Conservation (phyloP, 2,113 vertebrate genomes). For the Haliaeetus leucogaster region DNA sequence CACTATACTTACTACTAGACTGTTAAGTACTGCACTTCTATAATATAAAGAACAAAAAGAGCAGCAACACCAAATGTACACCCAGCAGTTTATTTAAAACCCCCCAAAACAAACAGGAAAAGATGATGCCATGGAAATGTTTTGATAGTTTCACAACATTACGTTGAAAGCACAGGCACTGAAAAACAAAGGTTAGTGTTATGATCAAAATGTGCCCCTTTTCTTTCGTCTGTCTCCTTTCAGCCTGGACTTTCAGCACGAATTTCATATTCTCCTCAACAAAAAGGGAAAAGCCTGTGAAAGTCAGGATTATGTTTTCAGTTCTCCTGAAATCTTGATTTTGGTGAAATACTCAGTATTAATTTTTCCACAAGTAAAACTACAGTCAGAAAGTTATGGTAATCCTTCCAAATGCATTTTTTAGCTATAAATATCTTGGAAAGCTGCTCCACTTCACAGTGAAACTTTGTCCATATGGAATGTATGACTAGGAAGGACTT, state of each 20-base stretch:
- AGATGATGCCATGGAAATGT: neutral
- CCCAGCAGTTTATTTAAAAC: neutral
- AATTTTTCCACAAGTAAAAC: slow-evolving; percentile 42
- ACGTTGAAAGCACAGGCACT: neutral
- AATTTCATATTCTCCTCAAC: neutral
- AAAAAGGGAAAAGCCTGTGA: neutral
- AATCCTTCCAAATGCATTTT: slow-evolving; percentile 50
- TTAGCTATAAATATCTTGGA: slow-evolving; percentile 31
- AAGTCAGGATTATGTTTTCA: slow-evolving; percentile 19
- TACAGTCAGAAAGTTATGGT: slow-evolving; percentile 20
- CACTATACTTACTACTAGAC: neutral
- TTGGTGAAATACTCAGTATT: slow-evolving; percentile 29
- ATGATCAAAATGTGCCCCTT: neutral
- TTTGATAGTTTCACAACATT: neutral
- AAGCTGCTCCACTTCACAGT: slow-evolving; percentile 43
- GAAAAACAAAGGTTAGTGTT: neutral
- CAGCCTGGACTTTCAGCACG: neutral
- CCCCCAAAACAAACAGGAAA: neutral
- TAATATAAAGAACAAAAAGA: neutral
- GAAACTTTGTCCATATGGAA: slow-evolving; percentile 55
- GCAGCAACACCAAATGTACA: neutral
- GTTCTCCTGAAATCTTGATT: slow-evolving; percentile 1
- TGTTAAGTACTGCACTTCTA: neutral
- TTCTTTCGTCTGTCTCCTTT: neutral
- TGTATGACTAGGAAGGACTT: slow-evolving; percentile 46